Percentiles rank a stretch among this genome's conserved stretches.
Evolutionary conservation across 2,888 invertebrate genomes (phyloP).

Genomic region (Pterobdella sp.): DNA sequence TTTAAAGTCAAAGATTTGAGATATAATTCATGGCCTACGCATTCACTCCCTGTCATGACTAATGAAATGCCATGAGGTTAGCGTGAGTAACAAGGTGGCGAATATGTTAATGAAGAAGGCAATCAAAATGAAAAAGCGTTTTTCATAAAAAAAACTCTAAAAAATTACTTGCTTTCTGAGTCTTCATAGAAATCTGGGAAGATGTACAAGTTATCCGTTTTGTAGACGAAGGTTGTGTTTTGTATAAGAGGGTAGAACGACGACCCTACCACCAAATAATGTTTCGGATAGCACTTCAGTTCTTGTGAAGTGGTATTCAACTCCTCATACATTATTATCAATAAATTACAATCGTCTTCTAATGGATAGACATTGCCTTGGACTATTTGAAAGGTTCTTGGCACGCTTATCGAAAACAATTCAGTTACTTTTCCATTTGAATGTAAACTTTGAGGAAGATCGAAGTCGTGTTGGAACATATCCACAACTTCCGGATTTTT

Average conservation of each 20-base stretch:
- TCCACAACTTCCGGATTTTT: no score
- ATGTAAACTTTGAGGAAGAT: neutral
- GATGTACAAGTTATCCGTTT: neutral
- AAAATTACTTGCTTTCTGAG: neutral
- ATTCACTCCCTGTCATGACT: no score
- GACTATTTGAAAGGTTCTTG: neutral
- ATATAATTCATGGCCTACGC: no score
- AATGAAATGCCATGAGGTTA: no score
- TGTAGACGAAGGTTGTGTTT: neutral
- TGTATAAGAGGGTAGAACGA: neutral
- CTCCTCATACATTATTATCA: neutral
- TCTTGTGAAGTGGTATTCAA: neutral
- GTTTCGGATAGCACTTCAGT: neutral
- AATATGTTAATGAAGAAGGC: no score
- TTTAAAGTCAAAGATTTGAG: no score
- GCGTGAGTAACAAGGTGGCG: no score
- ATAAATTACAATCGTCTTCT: neutral
- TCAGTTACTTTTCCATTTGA: conserved; percentile 1
- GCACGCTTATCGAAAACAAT: neutral
- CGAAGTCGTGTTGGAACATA: neutral
- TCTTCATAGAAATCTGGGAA: conserved; percentile 1
- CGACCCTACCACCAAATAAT: neutral
- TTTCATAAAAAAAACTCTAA: no score
- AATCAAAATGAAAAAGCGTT: no score
- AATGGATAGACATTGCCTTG: neutral